A percentile compares a stretch with the other conserved stretches of the same genome.
Evolutionary conservation across 2,113 vertebrate species (phyloP).

Genomic region (Alouatta palliata): DNA sequence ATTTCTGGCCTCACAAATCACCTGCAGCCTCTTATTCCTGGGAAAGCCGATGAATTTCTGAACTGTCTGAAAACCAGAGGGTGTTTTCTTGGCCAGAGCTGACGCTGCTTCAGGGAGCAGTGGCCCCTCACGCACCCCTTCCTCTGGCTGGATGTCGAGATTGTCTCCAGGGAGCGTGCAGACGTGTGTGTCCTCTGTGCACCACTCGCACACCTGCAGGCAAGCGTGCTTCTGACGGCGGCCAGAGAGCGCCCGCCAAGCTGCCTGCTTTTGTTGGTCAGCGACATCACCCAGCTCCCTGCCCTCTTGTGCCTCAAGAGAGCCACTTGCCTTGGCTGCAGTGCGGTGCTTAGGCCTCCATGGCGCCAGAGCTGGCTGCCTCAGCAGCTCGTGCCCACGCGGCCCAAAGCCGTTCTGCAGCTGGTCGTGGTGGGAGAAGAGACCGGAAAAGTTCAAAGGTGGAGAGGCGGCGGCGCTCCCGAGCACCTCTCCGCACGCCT

Average conservation of each 20-base stretch:
- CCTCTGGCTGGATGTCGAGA: accelerated
- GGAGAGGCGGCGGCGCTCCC: accelerated
- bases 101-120: background rate
- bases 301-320: background rate
- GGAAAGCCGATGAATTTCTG: background rate
- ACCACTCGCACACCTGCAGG: accelerated
- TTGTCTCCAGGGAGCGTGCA: accelerated
- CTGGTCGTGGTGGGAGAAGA: background rate
- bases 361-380: background rate
- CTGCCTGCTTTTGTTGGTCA: background rate
- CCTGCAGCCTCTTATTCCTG: background rate
- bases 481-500: background rate
- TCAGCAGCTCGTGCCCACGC: background rate
- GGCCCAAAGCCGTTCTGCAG: background rate
- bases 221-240: accelerated
- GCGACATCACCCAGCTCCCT: accelerated
- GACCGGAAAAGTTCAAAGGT: background rate
- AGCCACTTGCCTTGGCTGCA: accelerated
- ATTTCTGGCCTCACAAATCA: background rate
- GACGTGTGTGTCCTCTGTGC: accelerated
- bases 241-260: accelerated
- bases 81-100: background rate
- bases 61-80: background rate
- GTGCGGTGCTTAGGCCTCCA: accelerated
- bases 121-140: background rate